Conservation (phyloP, 35 echinoderm and acorn worm genomes). For the Amphiura filiformis region DNA sequence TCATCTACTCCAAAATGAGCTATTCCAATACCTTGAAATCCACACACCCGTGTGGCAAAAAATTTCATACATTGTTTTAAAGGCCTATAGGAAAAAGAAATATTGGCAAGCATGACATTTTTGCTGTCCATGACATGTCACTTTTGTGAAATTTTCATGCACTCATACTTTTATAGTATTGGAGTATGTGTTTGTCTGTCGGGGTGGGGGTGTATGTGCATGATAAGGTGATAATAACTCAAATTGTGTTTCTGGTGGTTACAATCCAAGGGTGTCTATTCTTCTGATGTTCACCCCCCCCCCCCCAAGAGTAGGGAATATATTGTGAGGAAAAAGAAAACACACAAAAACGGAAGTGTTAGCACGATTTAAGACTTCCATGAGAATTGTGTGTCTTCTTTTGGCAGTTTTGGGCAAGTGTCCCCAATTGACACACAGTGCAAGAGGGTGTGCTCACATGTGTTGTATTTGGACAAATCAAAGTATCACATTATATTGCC, state of each 20-base stretch:
- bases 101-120: neutral
- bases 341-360: neutral
- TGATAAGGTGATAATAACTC: no score
- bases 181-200: no score
- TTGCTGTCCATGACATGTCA: neutral
- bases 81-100: neutral
- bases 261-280: no score
- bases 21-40: neutral
- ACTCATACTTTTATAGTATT: no score
- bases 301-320: no score
- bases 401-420: no score
- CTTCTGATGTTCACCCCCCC: no score
- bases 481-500: neutral
- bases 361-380: neutral
- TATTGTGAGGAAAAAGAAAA: no score
- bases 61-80: neutral
- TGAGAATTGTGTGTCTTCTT: neutral
- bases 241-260: no score
- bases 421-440: neutral
- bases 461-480: neutral
- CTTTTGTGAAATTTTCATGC: no score
- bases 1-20: no score
- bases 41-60: neutral
- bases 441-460: neutral
- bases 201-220: no score